Evolutionary conservation across 2,113 vertebrate species (phyloP), one percentile per base, ranked within the genome.

Genomic region (Podarcis muralis): DNA sequence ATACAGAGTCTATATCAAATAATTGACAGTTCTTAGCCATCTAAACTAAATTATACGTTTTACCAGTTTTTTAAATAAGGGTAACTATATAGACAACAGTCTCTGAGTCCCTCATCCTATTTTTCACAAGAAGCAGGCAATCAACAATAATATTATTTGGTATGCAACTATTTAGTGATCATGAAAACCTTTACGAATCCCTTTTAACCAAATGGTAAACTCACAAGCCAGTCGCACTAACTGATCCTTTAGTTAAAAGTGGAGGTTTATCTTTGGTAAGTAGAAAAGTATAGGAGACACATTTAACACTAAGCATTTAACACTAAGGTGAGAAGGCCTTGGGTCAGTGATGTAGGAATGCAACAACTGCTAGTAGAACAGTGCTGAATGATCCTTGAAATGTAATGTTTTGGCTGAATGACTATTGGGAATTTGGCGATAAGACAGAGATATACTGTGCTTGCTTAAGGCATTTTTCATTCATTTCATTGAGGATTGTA

Each of bases 21-120:
- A 3, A 82, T 43, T 20, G 71, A 35, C 20, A 84, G 35, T 1
- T 6, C 5, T 43, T 68, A 43, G 13, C 13, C 23, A 2, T 69
- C 81, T 53, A 59, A 82, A 75, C n/a, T 2, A 74, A 72, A 72
- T 84, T 23, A n/a, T 32, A n/a, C 23, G 2, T 35, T 13, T 32
- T 18, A 57, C 30, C 20, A 59, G 22, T 53, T 93, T 91, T 91
- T 89, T 4, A 90, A 89, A 81, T 59, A 0, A 1, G 75, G 43
- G 12, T 37, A 25, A 85, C 62, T 59, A 77, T 77, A 6, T 13
- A 7, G 57, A 23, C 62, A 76, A 62, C 13, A 76, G 53, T 18
- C 32, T 53, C 16, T 59, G 6, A 25, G 59, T 72, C 48, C 74
- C 84, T 18, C 40, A 57, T 8, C 82, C 57, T 0, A 0, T 8